Percentiles rank a stretch among this genome's conserved stretches.
phyloP scores from a whole-genome alignment of 2,888 invertebrate species.

The Silvanus unidentatus region DNA sequence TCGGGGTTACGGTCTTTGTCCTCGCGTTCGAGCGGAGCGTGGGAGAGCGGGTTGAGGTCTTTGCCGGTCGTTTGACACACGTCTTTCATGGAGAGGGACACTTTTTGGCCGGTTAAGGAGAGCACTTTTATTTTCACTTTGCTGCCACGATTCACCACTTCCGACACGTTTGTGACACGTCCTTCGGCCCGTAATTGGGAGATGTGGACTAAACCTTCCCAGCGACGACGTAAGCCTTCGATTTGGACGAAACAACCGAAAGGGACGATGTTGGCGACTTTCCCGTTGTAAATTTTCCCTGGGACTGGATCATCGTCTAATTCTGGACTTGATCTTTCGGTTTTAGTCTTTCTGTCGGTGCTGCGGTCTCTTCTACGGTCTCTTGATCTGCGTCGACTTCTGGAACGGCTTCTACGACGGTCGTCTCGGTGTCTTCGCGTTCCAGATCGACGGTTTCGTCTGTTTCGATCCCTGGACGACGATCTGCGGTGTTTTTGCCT shows the following conservation, averaged over 20 bases:
- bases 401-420: background rate
- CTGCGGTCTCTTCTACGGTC: conserved; percentile 22
- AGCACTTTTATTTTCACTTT: conserved; percentile 89
- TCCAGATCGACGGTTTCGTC: conserved; percentile 14
- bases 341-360: conserved; percentile 24
- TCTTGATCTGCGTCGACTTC: conserved; percentile 20
- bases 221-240: conserved; percentile 79
- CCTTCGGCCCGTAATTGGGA: conserved; percentile 91
- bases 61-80: conserved; percentile 92
- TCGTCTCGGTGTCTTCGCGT: background rate
- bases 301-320: conserved; percentile 70
- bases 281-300: conserved; percentile 85
- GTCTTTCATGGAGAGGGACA: conserved; percentile 95
- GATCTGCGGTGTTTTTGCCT: conserved; percentile 19
- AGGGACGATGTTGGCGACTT: conserved; percentile 92
- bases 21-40: conserved; percentile 61
- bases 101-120: conserved; percentile 89
- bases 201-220: conserved; percentile 97
- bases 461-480: conserved; percentile 6
- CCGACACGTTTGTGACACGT: conserved; percentile 87
- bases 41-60: conserved; percentile 85
- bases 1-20: conserved; percentile 86
- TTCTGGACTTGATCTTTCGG: conserved; percentile 46
- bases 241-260: conserved; percentile 98
- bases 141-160: conserved; percentile 86